These are phyloP conservation scores for Pithys albifrons DNA, from an alignment of 2,113 vertebrate species.

Conservation along the genomic window DNA sequence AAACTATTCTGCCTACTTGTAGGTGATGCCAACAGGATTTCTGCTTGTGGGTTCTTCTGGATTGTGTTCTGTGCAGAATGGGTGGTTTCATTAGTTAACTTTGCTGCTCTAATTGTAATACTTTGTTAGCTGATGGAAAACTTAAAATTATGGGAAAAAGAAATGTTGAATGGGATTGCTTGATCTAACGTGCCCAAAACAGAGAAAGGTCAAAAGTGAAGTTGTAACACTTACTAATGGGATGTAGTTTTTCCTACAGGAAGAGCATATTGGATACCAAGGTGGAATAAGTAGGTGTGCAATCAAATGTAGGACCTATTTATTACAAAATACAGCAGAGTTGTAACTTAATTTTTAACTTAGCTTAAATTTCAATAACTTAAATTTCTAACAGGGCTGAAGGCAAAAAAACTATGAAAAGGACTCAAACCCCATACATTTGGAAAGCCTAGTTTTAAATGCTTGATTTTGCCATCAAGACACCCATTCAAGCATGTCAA, in stretches of 20 bases:
- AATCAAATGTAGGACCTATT: background rate
- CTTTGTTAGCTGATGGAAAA: background rate
- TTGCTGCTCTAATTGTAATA: background rate
- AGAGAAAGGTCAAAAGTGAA: background rate
- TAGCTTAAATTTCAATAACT: background rate
- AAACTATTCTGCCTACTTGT: background rate
- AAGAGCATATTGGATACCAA: background rate
- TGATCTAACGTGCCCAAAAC: background rate
- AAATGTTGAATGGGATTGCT: background rate
- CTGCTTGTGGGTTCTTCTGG: background rate
- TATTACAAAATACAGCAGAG: background rate
- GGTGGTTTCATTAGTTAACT: background rate
- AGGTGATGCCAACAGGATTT: background rate
- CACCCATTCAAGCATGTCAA: background rate
- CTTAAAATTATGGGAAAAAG: background rate
- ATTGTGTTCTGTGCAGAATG: background rate
- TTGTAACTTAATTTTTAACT: background rate
- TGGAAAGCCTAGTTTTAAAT: background rate
- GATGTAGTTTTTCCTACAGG: background rate
- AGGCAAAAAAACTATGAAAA: background rate
- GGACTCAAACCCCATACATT: accelerated
- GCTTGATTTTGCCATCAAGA: background rate
- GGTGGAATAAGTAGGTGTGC: background rate
- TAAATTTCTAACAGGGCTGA: background rate
- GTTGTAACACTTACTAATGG: background rate